A percentile compares a stretch with the other conserved stretches of the same genome.
phyloP scores from a whole-genome alignment of 1,140 invertebrate species.

The Zaprionus taronus region DNA sequence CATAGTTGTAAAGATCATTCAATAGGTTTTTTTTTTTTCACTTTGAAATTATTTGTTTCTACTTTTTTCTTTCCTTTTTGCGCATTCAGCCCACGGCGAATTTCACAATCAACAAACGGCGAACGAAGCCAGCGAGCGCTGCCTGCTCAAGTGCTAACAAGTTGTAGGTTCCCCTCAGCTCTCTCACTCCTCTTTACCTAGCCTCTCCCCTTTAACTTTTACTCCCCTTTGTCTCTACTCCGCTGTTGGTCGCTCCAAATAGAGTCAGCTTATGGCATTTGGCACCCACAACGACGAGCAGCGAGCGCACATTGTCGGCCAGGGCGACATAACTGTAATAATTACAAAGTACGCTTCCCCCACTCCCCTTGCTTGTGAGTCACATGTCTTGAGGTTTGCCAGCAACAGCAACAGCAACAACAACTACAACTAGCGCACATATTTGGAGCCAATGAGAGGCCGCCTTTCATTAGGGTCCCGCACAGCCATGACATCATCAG shows the following conservation, averaged over 20 bases:
- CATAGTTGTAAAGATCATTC: constrained; percentile 40
- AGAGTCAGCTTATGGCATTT: constrained; percentile 42
- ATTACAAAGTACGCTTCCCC: constrained; percentile 52
- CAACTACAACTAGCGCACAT: constrained; percentile 4
- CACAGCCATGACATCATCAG: constrained; percentile 62
- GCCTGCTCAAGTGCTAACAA: constrained; percentile 59
- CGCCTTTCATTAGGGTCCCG: constrained; percentile 39
- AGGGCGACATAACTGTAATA: constrained; percentile 66
- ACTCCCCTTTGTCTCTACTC: neutral
- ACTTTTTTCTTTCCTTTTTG: constrained; percentile 14
- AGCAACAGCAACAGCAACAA: constrained; percentile 18
- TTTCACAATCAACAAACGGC: constrained; percentile 53
- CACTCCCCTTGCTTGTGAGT: constrained; percentile 34
- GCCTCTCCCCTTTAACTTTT: neutral
- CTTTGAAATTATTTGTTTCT: neutral
- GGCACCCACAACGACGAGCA: constrained; percentile 33
- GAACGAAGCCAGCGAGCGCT: constrained; percentile 17
- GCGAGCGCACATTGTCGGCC: constrained; percentile 2
- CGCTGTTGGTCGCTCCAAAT: neutral
- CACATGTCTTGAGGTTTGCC: constrained; percentile 34
- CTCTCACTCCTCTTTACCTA: neutral
- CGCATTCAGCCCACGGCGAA: constrained; percentile 61
- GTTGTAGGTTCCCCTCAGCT: constrained; percentile 9
- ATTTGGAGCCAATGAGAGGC: constrained; percentile 38
- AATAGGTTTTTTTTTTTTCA: constrained; percentile 24